Percentiles rank a stretch among this genome's conserved stretches.
Conservation (phyloP, 2,797 vertebrate species). For the Enteromius unitaeniatus region DNA sequence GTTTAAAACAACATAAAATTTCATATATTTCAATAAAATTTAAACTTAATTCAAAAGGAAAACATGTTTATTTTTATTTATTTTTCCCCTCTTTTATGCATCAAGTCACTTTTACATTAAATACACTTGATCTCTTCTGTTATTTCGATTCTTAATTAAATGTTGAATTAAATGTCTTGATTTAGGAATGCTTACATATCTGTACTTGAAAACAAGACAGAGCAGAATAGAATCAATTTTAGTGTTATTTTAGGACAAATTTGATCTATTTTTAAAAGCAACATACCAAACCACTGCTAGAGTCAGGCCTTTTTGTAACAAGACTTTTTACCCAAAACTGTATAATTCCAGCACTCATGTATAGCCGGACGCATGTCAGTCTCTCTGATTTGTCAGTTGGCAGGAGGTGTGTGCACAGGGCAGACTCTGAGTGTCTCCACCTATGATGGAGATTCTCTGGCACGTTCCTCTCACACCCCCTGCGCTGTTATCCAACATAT, state of each 20-base stretch:
- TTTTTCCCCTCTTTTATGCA: not conserved
- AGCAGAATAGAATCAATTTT: not conserved
- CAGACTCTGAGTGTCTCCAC: slow-evolving; percentile 16
- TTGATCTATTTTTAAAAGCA: not conserved
- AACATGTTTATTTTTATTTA: not conserved
- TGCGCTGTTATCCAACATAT: slow-evolving; percentile 48
- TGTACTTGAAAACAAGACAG: not conserved
- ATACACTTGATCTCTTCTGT: not conserved
- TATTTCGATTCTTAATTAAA: not conserved
- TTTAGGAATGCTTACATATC: not conserved
- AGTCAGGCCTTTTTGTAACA: not conserved
- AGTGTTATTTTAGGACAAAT: not conserved
- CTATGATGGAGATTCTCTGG: not conserved
- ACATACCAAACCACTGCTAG: not conserved
- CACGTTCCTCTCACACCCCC: not conserved
- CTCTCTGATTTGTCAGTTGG: not conserved
- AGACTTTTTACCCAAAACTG: not conserved
- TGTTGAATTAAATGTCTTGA: not conserved
- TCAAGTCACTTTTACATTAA: not conserved
- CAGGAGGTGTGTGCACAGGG: not conserved
- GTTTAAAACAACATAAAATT: not conserved
- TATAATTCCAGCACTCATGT: not conserved
- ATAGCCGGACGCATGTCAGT: not conserved
- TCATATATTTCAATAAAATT: not conserved
- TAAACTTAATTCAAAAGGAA: not conserved